These are phyloP conservation scores for Meloidogyne floridensis DNA, from an alignment of 1,140 invertebrate species.

Conservation along the genomic window DNA sequence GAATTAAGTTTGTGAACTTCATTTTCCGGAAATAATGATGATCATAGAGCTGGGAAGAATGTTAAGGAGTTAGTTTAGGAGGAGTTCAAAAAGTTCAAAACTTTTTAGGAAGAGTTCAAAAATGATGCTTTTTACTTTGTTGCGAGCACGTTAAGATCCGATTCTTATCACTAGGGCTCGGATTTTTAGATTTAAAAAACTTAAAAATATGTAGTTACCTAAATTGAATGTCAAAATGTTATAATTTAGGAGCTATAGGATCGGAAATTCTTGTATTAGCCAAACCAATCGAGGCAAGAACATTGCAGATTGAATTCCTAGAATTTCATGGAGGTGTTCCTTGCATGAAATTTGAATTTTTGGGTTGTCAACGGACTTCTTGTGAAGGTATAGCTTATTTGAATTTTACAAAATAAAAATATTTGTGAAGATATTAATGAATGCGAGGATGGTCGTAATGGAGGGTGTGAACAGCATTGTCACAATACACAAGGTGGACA, in stretches of 20 bases:
- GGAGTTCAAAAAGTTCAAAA: no score
- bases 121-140: not conserved
- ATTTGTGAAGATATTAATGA: slow-evolving; percentile 79
- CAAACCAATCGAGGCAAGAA: slow-evolving; percentile 85
- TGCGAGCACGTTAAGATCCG: not conserved
- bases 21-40: no score
- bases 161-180: no score
- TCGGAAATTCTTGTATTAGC: slow-evolving; percentile 83
- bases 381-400: slow-evolving; percentile 71
- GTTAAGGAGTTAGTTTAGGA: no score
- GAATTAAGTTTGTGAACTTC: no score
- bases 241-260: slow-evolving; percentile 67
- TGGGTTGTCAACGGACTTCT: slow-evolving; percentile 86
- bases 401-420: not conserved
- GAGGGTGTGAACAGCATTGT: slow-evolving; percentile 77
- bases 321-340: slow-evolving; percentile 81
- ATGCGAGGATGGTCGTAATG: slow-evolving; percentile 79
- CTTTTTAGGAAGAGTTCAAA: not conserved
- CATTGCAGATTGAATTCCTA: slow-evolving; percentile 81
- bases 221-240: not conserved
- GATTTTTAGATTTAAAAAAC: no score
- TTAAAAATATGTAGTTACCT: no score
- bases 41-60: no score
- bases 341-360: slow-evolving; percentile 86
- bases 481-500: slow-evolving; percentile 77